These are phyloP conservation scores for Sebastes oblongus DNA, from an alignment of 2,797 vertebrate genomes.

Conservation along the genomic window DNA sequence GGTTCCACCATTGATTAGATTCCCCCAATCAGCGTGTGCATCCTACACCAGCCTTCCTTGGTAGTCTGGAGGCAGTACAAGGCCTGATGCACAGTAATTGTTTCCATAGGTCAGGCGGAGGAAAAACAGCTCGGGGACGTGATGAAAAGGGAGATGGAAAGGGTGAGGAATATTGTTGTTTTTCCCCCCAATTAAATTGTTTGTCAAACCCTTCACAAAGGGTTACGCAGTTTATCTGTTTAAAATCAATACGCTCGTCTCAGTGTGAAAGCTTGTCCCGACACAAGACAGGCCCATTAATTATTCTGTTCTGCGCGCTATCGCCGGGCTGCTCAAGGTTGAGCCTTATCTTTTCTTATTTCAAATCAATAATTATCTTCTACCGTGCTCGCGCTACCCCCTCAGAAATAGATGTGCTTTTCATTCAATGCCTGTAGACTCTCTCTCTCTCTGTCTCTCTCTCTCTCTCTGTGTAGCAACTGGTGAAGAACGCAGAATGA, in stretches of 20 bases:
- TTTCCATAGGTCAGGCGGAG: slow-evolving; percentile 77
- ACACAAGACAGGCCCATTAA: slow-evolving; percentile 80
- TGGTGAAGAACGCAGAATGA: slow-evolving; percentile 62
- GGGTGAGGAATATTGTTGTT: slow-evolving; percentile 75
- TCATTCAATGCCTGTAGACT: slow-evolving; percentile 69
- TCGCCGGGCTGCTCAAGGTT: slow-evolving; percentile 79
- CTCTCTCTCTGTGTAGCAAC: slow-evolving; percentile 42
- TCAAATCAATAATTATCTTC: slow-evolving; percentile 85
- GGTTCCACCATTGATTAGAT: slow-evolving; percentile 75
- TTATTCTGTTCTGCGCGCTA: slow-evolving; percentile 78
- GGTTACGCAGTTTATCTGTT: slow-evolving; percentile 82
- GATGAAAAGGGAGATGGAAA: slow-evolving; percentile 76
- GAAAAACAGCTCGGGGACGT: slow-evolving; percentile 72
- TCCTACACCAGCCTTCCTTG: slow-evolving; percentile 65
- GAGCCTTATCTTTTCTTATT: slow-evolving; percentile 84
- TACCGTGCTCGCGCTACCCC: slow-evolving; percentile 50
- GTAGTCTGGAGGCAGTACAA: slow-evolving; percentile 70
- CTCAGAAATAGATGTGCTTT: slow-evolving; percentile 76
- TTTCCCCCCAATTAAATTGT: slow-evolving; percentile 80
- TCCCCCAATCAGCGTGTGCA: slow-evolving; percentile 69
- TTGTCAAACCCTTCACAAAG: slow-evolving; percentile 81
- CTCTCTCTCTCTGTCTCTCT: not conserved
- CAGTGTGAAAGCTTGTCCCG: slow-evolving; percentile 76
- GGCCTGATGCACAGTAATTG: slow-evolving; percentile 73
- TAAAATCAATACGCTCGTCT: slow-evolving; percentile 81